phyloP scores from a whole-genome alignment of 2,888 invertebrate genomes.

The Acanthoscelides obtectus region DNA sequence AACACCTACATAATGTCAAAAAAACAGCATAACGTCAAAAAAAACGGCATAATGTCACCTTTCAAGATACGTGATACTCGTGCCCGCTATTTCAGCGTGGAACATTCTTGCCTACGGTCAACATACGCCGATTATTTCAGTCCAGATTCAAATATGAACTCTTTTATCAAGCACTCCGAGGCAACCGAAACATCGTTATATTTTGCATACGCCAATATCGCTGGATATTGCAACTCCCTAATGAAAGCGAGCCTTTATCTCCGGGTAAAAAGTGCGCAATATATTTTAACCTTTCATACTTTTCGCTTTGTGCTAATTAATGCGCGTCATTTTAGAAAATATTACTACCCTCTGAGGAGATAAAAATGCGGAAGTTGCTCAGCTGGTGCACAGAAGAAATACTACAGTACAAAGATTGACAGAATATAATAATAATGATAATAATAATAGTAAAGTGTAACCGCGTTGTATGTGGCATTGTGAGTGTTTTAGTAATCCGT shows the following conservation, averaged over 20 bases:
- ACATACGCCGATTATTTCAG: too few relatives aligned
- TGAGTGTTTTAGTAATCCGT: too few relatives aligned
- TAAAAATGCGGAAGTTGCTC: neutral
- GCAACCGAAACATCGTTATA: neutral
- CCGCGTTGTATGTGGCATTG: too few relatives aligned
- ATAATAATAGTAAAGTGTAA: too few relatives aligned
- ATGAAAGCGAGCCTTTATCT: neutral
- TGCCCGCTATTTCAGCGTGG: too few relatives aligned
- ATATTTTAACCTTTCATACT: neutral
- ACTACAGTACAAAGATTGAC: neutral
- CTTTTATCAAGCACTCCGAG: neutral
- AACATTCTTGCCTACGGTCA: too few relatives aligned
- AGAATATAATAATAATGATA: too few relatives aligned
- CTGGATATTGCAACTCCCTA: neutral
- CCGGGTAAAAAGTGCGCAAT: neutral
- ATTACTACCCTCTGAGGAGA: neutral
- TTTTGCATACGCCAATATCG: neutral
- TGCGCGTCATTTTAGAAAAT: neutral
- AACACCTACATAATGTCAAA: too few relatives aligned
- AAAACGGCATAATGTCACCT: too few relatives aligned
- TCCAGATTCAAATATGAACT: too few relatives aligned
- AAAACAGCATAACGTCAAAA: too few relatives aligned
- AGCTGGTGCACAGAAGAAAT: neutral
- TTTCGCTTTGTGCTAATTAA: neutral
- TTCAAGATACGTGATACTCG: too few relatives aligned